Evolutionary conservation across 2,113 vertebrate species (phyloP), one percentile per base, ranked within the genome.

Genomic region (Bungarus multicinctus): DNA sequence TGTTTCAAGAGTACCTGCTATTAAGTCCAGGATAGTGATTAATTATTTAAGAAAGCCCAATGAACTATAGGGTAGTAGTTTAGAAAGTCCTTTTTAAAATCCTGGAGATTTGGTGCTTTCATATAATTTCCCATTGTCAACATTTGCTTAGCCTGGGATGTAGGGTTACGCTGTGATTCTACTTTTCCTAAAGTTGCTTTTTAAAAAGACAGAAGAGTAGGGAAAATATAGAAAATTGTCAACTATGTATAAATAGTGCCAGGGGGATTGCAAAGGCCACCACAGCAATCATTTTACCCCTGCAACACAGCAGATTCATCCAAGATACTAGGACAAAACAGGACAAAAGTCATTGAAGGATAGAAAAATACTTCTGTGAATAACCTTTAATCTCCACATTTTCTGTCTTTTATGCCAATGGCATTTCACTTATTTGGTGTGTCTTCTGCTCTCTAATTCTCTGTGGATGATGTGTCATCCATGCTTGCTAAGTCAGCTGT

Each of bases 401-500:
- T 30, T n/a, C 81, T 90, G 45, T 89, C 69, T 93, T 90, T 93
- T 86, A 90, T 93, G 92, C 88, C 92, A 90, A 58, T 87, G 74
- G 88, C 92, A 95, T 95, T 96, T 96, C 94, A 94, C 90, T 96
- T 94, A 94, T 95, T 95, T 94, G 94, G 54, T 91, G 95, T 97
- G 96, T 94, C 96, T 94, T 93, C 95, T 91, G 87, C 93, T 93
- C 93, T 96, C 91, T 94, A 94, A 96, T 95, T 92, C 96, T 97
- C 96, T 93, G 89, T 93, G 96, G 96, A 97, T 93, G 93, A 94
- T 92, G 92, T 96, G 95, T 97, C 96, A 96, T 89, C 95, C 94
- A 93, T 93, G 93, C 96, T 96, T 96, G 95, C 94, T 95, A 94
- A 96, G 94, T 95, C 94, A 95, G 95, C 96, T 97, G 96, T 97